phyloP scores from a whole-genome alignment of 2,113 vertebrate genomes.

The Scomber colias region DNA sequence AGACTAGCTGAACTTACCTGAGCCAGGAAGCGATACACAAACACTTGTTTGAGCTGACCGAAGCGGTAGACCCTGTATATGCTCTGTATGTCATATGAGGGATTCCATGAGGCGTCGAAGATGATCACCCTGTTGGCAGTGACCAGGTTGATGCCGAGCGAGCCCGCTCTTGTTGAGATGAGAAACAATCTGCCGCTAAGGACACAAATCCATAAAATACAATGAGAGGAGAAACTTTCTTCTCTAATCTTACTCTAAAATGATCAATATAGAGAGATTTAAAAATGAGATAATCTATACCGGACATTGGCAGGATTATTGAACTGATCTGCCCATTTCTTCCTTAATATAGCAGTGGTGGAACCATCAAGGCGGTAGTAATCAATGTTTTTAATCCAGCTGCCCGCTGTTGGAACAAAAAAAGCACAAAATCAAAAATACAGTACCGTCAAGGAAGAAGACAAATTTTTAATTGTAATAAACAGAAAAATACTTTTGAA shows the following conservation, averaged over 20 bases:
- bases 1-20: slow-evolving; percentile 85
- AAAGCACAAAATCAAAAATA: slow-evolving; percentile 5
- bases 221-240: neutral
- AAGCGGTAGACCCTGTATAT: slow-evolving; percentile 99
- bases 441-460: neutral
- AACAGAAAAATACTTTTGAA: slow-evolving; percentile 87
- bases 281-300: slow-evolving; percentile 75
- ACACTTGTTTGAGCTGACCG: slow-evolving; percentile 94
- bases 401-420: slow-evolving; percentile 80
- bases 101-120: slow-evolving; percentile 99
- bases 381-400: slow-evolving; percentile 94
- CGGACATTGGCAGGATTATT: slow-evolving; percentile 90
- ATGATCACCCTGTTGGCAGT: slow-evolving; percentile 96
- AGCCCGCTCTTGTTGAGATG: slow-evolving; percentile 98
- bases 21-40: slow-evolving; percentile 96
- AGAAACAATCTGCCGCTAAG: slow-evolving; percentile 94
- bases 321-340: slow-evolving; percentile 94
- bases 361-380: slow-evolving; percentile 96
- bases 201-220: slow-evolving; percentile 7
- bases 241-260: neutral
- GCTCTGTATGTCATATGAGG: slow-evolving; percentile 96
- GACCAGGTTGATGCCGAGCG: slow-evolving; percentile 96
- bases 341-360: slow-evolving; percentile 87
- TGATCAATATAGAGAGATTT: neutral
- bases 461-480: neutral